Evolutionary conservation across 1,140 invertebrate species (phyloP).

Genomic region (Leptinotarsa lineolata): DNA sequence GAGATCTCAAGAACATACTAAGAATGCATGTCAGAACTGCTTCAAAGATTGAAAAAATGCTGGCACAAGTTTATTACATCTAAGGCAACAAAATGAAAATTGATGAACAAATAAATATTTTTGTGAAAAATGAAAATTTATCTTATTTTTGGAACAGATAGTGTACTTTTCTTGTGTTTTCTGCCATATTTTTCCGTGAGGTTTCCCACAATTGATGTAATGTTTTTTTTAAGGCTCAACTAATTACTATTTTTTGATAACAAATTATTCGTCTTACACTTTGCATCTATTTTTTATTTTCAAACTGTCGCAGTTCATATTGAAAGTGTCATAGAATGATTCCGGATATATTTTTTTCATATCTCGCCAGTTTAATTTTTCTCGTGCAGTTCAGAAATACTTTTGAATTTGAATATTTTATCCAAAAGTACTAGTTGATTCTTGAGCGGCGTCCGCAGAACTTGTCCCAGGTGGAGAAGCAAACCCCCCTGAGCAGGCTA

Average conservation of each 20-base stretch:
- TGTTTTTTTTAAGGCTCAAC: neutral
- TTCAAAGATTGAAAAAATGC: too few species aligned
- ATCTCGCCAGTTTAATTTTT: neutral
- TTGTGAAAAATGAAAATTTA: too few species aligned
- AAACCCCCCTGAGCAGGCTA: too few species aligned
- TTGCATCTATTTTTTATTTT: neutral
- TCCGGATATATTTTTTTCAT: constrained; percentile 7
- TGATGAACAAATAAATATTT: too few species aligned
- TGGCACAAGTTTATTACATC: too few species aligned
- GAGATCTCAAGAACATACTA: too few species aligned
- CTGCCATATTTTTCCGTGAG: neutral
- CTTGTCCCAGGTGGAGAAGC: too few species aligned
- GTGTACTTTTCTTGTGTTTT: neutral
- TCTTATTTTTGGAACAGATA: too few species aligned
- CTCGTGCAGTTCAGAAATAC: constrained; percentile 22
- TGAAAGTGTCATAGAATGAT: neutral
- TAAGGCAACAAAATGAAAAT: too few species aligned
- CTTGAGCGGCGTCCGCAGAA: too few species aligned
- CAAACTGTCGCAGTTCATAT: neutral
- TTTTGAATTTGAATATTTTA: constrained; percentile 26
- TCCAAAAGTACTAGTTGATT: too few species aligned
- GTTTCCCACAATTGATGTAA: neutral
- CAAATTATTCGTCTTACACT: neutral
- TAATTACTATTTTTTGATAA: neutral
- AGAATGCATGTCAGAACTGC: too few species aligned